Base-by-base conservation (phyloP, 2,113 vertebrate species). In the Microtus montanus region DNA sequence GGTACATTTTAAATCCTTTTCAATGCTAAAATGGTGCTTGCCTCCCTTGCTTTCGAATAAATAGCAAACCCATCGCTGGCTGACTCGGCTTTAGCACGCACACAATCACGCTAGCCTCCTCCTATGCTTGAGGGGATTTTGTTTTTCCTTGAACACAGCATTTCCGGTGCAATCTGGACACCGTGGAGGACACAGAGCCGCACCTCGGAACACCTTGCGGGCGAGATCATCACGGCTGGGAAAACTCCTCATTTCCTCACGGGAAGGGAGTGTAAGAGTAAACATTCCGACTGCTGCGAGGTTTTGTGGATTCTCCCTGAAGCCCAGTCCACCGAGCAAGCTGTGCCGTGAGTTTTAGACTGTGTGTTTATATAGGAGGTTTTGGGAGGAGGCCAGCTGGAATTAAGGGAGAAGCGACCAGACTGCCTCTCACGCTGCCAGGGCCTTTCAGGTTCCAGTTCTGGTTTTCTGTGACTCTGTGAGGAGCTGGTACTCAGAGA, bases 231-330 rank as follows among this genome's bases (percentile, higher is more conserved):
- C 77, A 11, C 17, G 80, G 75, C 22, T 66, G n/a, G 22, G 13
- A 78, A 78, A 92, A 47, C 58, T 35, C 28, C 47, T 35, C 28
- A 87, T 87, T 88, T 95, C 77, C 47, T 92, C 91, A 66, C 82
- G 66, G 66, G 88, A 70, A 86, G 73, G 68, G 54, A 44, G 54
- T 61, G 80, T 82, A 66, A 84, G 28, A 84, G 41, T 84, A 84
- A 84, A 84, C 80, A 73, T 41, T 87, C 73, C 13, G 33, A 28
- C 14, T 71, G 44, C 19, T 49, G 85, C 54, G 85, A 87, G 66
- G 33, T n/a, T 87, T 71, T 6, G 85, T 87, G 66, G 85, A 28
- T 68, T 71, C 70, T 12, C 64, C 66, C 66, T 70, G 85, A 71
- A 87, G 66, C 47, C 17, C 7, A 38, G 47, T 26, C 24, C 66